Conservation (phyloP, 1,140 invertebrate species). For the Eulimnadia texana region DNA sequence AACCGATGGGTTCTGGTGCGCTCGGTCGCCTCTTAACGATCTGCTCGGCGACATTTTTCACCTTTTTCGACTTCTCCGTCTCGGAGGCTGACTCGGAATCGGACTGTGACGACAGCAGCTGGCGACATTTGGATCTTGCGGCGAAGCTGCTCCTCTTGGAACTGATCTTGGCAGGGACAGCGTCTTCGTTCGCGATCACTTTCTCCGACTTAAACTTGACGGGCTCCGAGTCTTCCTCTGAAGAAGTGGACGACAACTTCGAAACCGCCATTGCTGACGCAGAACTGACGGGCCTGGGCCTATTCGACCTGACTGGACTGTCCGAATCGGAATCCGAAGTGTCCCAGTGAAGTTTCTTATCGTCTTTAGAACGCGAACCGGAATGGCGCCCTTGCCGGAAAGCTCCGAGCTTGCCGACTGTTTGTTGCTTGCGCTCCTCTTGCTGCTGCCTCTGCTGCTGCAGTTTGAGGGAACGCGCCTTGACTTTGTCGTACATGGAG, state of each 20-base stretch:
- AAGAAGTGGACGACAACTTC: constrained; percentile 1
- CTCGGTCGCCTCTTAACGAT: constrained; percentile 6
- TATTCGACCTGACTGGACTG: not conserved
- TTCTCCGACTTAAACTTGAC: not conserved
- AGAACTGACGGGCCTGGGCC: not conserved
- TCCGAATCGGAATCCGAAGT: constrained; percentile 19
- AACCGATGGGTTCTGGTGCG: not conserved
- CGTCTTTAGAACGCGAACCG: constrained; percentile 16
- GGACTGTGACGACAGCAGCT: not conserved
- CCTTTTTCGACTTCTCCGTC: not conserved
- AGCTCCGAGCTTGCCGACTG: constrained; percentile 73
- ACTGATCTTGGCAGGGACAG: not conserved
- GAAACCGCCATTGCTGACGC: not conserved
- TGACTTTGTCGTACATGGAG: constrained; percentile 98
- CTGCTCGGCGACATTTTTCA: not conserved
- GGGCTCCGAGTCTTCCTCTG: constrained; percentile 9
- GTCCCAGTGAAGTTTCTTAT: constrained; percentile 19
- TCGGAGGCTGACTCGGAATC: constrained; percentile 10
- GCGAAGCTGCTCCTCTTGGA: not conserved
- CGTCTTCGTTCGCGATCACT: not conserved
- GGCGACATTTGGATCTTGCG: not conserved
- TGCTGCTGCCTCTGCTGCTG: constrained; percentile 38
- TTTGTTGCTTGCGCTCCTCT: constrained; percentile 69
- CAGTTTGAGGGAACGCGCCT: constrained; percentile 60
- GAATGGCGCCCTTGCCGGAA: constrained; percentile 52